Evolutionary conservation across 64 coral and sea anemone species (phyloP), one percentile per base, ranked within the genome.

Genomic region (Montipora capricornis): DNA sequence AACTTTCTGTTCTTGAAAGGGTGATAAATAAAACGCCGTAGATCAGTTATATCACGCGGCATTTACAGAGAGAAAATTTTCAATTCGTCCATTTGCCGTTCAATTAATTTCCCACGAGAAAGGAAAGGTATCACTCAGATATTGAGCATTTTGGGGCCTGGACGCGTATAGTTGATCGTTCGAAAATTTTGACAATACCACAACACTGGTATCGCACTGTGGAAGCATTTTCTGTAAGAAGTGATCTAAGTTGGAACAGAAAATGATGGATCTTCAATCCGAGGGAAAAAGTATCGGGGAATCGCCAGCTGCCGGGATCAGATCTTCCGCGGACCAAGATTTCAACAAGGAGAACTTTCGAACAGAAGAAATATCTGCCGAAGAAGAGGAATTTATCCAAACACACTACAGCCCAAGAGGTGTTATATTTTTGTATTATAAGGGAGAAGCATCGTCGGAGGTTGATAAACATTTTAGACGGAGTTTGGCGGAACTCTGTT

Each of bases 331-430:
- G 5, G 45, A 86, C 12, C 37, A 49, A 8, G 64, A 71, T 68
- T 86, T 86, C 46, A 5, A 16, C 19, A 11, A n/a, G 0, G 9
- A 20, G 59, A 51, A 50, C 5, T 12, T 11, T 64, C 82, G 50
- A 86, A 86, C 82, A 86, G 82, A 55, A 44, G 55, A 44, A 29
- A 64, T 82, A 16, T 9, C 4, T 45, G 4, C 29, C 24, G 80
- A 62, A 11, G 9, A 46, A 70, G 82, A 71, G 81, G 81, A 83
- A 83, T 83, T 83, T 71, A 66, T 51, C 19, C 82, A 73, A 11
- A 86, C 82, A 19, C 66, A 86, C 49, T 86, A 86, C 66, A 86
- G 82, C 47, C 82, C 82, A 1, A 70, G 82, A 86, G 82, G 82
- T 86, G 62, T 86, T 86, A 14, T 86, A 5, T 11, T 86, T 44